phyloP scores from a whole-genome alignment of 2,888 invertebrate genomes.

The Rhagonycha lutea region DNA sequence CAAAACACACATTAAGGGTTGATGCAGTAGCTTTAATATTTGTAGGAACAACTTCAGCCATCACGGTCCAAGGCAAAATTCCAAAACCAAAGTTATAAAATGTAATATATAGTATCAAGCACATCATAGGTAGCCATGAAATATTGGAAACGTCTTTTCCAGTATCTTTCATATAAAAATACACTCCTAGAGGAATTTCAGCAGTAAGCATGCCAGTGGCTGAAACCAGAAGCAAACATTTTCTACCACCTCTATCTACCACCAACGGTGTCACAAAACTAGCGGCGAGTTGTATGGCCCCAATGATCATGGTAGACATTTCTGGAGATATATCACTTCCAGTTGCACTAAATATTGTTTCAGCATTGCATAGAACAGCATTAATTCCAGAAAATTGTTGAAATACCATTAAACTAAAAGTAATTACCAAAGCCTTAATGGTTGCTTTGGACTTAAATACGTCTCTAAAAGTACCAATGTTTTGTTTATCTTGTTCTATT shows the following conservation, averaged over 20 bases:
- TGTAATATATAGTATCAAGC: background rate
- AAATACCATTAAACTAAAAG: background rate
- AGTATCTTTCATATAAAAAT: background rate
- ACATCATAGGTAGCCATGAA: background rate
- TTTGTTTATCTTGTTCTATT: constrained; percentile 53
- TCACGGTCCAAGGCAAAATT: background rate
- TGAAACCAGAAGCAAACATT: background rate
- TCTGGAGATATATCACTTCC: constrained; percentile 45
- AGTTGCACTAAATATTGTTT: background rate
- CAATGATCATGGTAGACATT: background rate
- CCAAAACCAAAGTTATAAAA: background rate
- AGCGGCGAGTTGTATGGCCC: background rate
- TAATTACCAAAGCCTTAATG: background rate
- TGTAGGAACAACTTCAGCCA: background rate
- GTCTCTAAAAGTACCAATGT: constrained; percentile 43
- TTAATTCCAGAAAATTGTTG: background rate
- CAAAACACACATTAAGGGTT: background rate
- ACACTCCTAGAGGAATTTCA: background rate
- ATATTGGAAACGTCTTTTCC: background rate
- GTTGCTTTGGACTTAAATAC: constrained; percentile 56
- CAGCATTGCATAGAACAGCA: background rate
- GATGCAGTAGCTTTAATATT: background rate
- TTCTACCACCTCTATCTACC: background rate
- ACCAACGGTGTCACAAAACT: background rate
- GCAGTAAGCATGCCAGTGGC: background rate